Conservation (phyloP, 2,888 invertebrate genomes). For the Hemaris fuciformis region DNA sequence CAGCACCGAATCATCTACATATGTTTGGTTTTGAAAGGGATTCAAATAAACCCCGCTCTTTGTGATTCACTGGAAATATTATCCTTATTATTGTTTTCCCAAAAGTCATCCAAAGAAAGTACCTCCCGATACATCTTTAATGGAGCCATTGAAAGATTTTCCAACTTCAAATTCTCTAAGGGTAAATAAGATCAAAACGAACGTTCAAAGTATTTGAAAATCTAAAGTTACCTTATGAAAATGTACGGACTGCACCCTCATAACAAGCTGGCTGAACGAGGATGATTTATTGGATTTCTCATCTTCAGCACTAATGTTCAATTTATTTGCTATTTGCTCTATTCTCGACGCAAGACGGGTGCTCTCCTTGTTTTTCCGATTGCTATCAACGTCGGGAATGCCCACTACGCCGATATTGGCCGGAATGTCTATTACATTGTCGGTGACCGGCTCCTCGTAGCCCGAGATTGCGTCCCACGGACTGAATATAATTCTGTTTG, state of each 20-base stretch:
- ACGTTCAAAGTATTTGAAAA: conserved; percentile 15
- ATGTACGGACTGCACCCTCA: conserved; percentile 74
- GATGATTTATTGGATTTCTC: conserved; percentile 77
- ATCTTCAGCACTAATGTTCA: conserved; percentile 71
- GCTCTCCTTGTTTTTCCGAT: conserved; percentile 61
- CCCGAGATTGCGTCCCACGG: conserved; percentile 76
- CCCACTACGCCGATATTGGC: conserved; percentile 57
- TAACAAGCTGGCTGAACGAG: conserved; percentile 75
- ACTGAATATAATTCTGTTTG: conserved; percentile 80
- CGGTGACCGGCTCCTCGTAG: conserved; percentile 70
- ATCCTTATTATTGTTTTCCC: too few relatives aligned
- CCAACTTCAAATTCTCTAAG: neutral
- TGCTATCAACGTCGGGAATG: conserved; percentile 46
- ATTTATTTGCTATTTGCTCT: conserved; percentile 71
- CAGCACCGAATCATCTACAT: too few relatives aligned
- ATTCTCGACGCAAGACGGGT: conserved; percentile 48
- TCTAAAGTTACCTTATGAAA: conserved; percentile 68
- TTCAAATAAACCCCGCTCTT: too few relatives aligned
- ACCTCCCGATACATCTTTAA: too few relatives aligned
- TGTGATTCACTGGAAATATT: too few relatives aligned
- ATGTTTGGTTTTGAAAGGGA: too few relatives aligned
- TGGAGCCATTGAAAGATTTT: neutral
- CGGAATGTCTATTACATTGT: conserved; percentile 73
- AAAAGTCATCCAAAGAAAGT: too few relatives aligned
- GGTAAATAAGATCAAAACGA: conserved; percentile 7